These are phyloP conservation scores for Lanius collurio DNA, from an alignment of 2,113 vertebrate genomes.

Conservation along the genomic window DNA sequence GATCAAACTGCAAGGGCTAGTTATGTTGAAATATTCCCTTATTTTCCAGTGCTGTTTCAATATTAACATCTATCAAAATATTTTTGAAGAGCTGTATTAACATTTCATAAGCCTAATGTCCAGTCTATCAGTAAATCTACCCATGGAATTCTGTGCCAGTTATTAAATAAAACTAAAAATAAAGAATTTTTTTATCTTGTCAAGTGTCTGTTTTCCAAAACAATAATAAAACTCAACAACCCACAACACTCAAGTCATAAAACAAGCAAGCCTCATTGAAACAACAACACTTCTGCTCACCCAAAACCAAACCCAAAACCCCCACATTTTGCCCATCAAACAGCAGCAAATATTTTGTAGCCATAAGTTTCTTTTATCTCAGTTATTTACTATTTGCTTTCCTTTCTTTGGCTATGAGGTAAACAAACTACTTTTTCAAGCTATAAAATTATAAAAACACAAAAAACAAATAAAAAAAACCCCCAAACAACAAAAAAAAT, in stretches of 20 bases:
- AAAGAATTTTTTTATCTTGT: not conserved
- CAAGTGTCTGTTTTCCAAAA: not conserved
- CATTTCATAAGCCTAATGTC: not conserved
- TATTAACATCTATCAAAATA: conserved; percentile 41
- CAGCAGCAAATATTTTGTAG: not conserved
- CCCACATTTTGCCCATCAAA: not conserved
- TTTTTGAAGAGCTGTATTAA: conserved; percentile 17
- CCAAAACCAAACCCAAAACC: rapidly evolving
- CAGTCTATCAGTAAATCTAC: not conserved
- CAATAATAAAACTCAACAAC: not conserved
- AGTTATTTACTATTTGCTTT: not conserved
- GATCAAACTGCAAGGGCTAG: not conserved
- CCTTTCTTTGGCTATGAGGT: not conserved
- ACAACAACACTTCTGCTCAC: rapidly evolving
- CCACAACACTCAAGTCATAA: not conserved
- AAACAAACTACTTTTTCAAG: not conserved
- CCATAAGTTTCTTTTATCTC: not conserved
- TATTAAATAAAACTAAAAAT: not conserved
- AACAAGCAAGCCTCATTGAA: not conserved
- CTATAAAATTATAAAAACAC: not conserved
- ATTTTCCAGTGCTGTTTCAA: conserved; percentile 7
- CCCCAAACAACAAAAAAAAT: not conserved
- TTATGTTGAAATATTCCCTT: not conserved
- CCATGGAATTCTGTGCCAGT: not conserved
- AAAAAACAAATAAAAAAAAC: too few species aligned